Conservation (phyloP, 2,888 invertebrate genomes). For the Drosophila vallismaia region DNA sequence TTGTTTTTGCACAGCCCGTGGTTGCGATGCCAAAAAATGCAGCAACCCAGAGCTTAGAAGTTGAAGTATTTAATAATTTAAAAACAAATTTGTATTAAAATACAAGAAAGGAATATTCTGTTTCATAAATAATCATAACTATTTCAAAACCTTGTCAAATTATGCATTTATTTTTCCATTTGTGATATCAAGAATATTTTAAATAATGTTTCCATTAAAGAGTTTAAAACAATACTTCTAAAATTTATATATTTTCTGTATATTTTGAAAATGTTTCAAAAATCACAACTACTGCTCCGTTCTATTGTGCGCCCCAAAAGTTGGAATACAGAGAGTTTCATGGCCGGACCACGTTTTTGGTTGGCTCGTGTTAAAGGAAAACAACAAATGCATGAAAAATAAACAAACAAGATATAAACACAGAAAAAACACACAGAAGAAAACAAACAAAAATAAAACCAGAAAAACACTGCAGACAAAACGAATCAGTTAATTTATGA, state of each 20-base stretch:
- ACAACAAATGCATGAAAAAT: constrained; percentile 63
- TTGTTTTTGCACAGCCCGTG: constrained; percentile 33
- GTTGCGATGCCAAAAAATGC: constrained; percentile 25
- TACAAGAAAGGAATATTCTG: no score
- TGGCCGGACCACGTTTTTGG: constrained; percentile 27
- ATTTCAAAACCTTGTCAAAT: no score
- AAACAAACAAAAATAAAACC: constrained; percentile 26
- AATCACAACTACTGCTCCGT: not conserved
- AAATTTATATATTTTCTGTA: not conserved
- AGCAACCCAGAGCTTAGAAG: constrained; percentile 28
- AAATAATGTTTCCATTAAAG: no score
- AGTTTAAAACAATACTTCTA: not conserved
- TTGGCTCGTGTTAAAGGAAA: constrained; percentile 60
- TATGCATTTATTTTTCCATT: no score
- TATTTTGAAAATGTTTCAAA: not conserved
- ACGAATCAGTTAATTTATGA: constrained; percentile 58
- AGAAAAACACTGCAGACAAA: constrained; percentile 43
- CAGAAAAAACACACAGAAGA: constrained; percentile 20
- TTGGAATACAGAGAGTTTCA: constrained; percentile 16
- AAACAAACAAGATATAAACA: constrained; percentile 60
- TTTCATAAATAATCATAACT: no score
- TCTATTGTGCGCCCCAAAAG: not conserved
- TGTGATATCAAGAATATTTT: no score
- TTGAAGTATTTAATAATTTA: constrained; percentile 9
- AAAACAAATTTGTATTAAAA: not conserved